Percentiles rank a stretch among this genome's conserved stretches.
phyloP scores from a whole-genome alignment of 2,888 invertebrate genomes.

The Agrochola macilenta region DNA sequence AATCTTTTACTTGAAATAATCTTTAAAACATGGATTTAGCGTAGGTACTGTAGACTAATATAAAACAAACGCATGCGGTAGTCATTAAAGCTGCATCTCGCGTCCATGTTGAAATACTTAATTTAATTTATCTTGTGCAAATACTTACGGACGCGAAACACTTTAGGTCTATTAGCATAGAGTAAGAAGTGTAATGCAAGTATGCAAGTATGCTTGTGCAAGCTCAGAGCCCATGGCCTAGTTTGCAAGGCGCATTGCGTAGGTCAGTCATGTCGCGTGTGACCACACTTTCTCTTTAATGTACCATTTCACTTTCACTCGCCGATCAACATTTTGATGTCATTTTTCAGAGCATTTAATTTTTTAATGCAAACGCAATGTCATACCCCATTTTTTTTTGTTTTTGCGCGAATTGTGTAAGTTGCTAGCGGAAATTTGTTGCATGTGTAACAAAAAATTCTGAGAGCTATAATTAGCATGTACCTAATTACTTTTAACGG shows the following conservation, averaged over 20 bases:
- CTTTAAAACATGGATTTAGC: not conserved
- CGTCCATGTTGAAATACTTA: slow-evolving; percentile 52
- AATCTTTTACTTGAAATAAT: not conserved
- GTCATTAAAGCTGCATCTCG: slow-evolving; percentile 45
- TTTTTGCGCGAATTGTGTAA: slow-evolving; percentile 18
- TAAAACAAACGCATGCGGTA: slow-evolving; percentile 21
- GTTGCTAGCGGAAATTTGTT: slow-evolving; percentile 21
- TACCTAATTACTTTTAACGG: slow-evolving; percentile 33
- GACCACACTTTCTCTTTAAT: slow-evolving; percentile 82
- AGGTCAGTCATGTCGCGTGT: slow-evolving; percentile 83
- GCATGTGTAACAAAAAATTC: slow-evolving; percentile 21
- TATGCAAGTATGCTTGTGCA: slow-evolving; percentile 77
- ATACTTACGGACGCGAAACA: slow-evolving; percentile 63
- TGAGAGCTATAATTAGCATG: slow-evolving; percentile 28
- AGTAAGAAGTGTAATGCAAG: slow-evolving; percentile 70
- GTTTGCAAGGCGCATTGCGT: slow-evolving; percentile 84
- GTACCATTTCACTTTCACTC: slow-evolving; percentile 83
- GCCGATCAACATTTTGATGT: slow-evolving; percentile 62
- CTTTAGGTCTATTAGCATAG: slow-evolving; percentile 64
- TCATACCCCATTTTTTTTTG: slow-evolving; percentile 16
- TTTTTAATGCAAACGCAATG: slow-evolving; percentile 42
- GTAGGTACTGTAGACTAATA: not conserved
- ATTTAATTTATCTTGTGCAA: slow-evolving; percentile 62
- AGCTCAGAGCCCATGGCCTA: slow-evolving; percentile 82
- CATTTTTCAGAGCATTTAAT: slow-evolving; percentile 48